Conservation (phyloP, 2,113 vertebrate species). For the Hippoglossus stenolepis region DNA sequence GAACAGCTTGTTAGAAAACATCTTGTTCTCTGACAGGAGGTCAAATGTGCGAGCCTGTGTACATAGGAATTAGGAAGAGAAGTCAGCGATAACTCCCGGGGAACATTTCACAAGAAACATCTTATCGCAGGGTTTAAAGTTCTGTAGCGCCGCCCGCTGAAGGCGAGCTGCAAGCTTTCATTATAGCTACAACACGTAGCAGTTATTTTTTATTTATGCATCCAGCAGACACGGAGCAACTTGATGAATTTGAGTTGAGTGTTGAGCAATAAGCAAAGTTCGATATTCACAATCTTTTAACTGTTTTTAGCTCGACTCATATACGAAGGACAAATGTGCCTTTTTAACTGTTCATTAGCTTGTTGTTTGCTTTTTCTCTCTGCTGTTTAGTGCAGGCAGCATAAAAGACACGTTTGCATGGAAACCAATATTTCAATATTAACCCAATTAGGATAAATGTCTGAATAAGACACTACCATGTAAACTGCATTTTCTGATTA, state of each 20-base stretch:
- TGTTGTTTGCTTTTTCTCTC: too few species aligned
- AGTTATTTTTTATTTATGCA: background rate
- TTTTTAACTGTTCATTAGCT: background rate
- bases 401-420: too few species aligned
- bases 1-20: slow-evolving; percentile 1
- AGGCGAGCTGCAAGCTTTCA: too few species aligned
- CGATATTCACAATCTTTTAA: background rate
- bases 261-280: background rate
- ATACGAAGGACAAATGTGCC: background rate
- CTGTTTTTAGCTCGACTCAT: background rate
- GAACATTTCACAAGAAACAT: background rate
- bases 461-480: too few species aligned
- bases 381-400: too few species aligned
- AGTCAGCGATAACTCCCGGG: background rate
- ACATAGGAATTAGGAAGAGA: background rate
- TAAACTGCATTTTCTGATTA: too few species aligned
- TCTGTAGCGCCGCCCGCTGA: background rate
- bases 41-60: background rate
- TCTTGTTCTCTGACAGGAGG: background rate
- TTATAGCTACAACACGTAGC: too few species aligned
- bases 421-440: too few species aligned
- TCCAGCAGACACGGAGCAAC: background rate
- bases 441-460: too few species aligned
- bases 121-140: background rate
- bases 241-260: background rate